phyloP scores from a whole-genome alignment of 2,113 vertebrate species.

The Thryonomys swinderianus region DNA sequence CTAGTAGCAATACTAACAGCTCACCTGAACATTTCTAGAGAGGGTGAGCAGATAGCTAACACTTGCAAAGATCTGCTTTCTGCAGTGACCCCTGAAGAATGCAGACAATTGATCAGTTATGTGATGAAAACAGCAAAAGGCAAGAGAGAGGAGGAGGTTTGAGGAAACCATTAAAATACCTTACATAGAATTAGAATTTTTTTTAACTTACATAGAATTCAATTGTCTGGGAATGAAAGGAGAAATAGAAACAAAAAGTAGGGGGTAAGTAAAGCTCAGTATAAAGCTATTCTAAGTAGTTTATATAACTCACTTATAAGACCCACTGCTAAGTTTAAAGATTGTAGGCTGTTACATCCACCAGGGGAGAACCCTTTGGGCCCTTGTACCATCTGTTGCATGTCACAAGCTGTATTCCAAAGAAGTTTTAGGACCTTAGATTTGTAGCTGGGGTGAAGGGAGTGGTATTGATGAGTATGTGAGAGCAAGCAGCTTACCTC shows the following conservation, averaged over 20 bases:
- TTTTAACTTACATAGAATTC: neutral
- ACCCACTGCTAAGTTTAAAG: neutral
- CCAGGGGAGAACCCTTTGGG: neutral
- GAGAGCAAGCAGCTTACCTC: neutral
- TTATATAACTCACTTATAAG: neutral
- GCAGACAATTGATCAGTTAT: neutral
- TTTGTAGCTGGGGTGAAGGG: neutral
- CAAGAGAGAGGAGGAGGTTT: fast-evolving
- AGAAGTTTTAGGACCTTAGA: neutral
- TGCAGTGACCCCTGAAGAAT: neutral
- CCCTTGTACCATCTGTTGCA: too few relatives aligned
- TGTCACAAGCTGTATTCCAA: neutral
- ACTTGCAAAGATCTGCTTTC: neutral
- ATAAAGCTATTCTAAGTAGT: neutral
- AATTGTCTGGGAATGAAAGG: neutral
- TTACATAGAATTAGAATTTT: neutral
- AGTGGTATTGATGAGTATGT: too few relatives aligned
- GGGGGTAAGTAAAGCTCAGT: neutral
- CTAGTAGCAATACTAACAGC: neutral
- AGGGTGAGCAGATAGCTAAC: neutral
- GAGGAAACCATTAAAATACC: neutral
- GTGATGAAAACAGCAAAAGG: neutral
- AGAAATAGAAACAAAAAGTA: neutral
- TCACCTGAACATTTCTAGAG: neutral
- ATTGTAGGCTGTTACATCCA: neutral